Evolutionary conservation across 2,113 vertebrate genomes (phyloP), one percentile per base, ranked within the genome.

Genomic region (Pollachius pollachius): DNA sequence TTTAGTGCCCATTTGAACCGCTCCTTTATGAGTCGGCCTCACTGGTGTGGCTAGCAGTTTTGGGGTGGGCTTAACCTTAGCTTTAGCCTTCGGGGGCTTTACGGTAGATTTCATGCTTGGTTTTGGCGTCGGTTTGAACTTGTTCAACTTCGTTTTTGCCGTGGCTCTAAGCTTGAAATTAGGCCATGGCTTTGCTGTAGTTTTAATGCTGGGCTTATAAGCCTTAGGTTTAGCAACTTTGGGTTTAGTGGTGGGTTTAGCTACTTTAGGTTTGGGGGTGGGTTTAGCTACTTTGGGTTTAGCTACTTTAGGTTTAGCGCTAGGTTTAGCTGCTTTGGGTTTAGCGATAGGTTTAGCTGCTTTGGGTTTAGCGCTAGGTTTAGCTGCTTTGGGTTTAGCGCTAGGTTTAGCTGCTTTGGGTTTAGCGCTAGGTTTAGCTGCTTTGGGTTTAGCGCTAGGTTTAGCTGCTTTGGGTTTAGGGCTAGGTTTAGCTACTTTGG

Each of bases 101-200:
- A 62, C 30, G 3, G 80, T 84, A 0, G 90, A 78, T 62, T 88
- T 91, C 41, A 1, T 70, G 67, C 61, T 25, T 52, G 37, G 73
- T 63, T 15, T 82, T 83, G 19, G 59, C 7, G 5, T 5, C 60
- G 63, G 84, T 80, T 76, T 89, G 41, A 48, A 48, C 41, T 48
- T 48, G 12, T 13, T 88, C n/a, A n/a, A 1, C 4, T 52, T 64
- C 21, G 71, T 67, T 62, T 86, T 90, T 5, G 25, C 15, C 54
- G 70, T 77, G 9, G 86, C 80, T 76, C 83, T 87, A 4, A 18
- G 71, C n/a, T 69, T 57, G 54, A n/a, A 13, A n/a, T n/a, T 57
- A n/a, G 5, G 54, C 54, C 54, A 57, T 25, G 57, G 66, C 72
- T 79, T 85, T 9, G 64, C 34, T 4, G 80, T 85, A 1, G 90